Conservation (phyloP, 2,797 vertebrate genomes). For the Brachyrhaphis roseni region DNA sequence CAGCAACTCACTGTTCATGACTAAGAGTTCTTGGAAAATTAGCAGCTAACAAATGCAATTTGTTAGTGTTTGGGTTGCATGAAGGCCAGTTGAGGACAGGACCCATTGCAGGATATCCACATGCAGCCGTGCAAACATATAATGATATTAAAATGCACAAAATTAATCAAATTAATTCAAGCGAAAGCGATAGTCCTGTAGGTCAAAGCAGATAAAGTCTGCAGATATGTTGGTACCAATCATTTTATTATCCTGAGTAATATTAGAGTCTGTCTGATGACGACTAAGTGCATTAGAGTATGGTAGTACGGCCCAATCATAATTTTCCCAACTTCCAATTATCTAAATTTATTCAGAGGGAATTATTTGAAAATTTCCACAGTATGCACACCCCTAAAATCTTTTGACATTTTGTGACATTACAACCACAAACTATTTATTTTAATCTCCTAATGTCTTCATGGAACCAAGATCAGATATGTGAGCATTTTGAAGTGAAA, state of each 20-base stretch:
- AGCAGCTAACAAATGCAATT: constrained; percentile 30
- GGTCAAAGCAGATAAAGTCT: constrained; percentile 30
- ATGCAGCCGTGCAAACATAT: constrained; percentile 9
- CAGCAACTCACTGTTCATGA: constrained; percentile 17
- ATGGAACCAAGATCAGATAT: no score
- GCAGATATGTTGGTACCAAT: constrained; percentile 20
- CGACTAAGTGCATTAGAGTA: constrained; percentile 8
- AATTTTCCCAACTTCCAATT: constrained; percentile 27
- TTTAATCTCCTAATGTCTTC: neutral
- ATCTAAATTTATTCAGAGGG: constrained; percentile 22
- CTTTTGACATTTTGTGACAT: neutral
- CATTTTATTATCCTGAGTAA: constrained; percentile 35
- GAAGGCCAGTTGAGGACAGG: constrained; percentile 17
- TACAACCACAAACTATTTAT: neutral
- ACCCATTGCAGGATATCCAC: constrained; percentile 4
- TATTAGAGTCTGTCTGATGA: constrained; percentile 7
- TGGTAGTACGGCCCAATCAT: neutral
- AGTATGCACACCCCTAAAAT: neutral
- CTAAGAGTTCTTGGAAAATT: constrained; percentile 44
- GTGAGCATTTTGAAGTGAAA: neutral
- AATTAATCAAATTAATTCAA: constrained; percentile 52
- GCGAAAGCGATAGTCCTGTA: constrained; percentile 46
- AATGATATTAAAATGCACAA: constrained; percentile 31
- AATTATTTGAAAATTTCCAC: constrained; percentile 11
- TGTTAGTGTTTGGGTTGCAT: constrained; percentile 10